Conservation (phyloP, 1,140 invertebrate genomes). For the Pachyrhynchus sulphureomaculatus region DNA sequence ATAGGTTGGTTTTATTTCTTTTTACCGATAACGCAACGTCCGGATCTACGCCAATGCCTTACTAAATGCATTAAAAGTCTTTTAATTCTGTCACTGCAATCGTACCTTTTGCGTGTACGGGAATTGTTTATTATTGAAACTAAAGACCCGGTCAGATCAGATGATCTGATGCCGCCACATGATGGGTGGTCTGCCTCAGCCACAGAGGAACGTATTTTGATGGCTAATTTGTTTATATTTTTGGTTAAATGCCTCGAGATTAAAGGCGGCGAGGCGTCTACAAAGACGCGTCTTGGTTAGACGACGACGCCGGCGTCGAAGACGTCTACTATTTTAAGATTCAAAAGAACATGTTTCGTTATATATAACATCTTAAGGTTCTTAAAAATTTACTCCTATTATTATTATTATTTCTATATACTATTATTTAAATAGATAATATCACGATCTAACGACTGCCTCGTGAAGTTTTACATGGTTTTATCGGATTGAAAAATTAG, state of each 20-base stretch:
- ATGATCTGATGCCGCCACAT: constrained; percentile 11
- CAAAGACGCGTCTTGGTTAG: not conserved
- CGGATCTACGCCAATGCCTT: too few relatives aligned
- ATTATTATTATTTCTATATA: too few relatives aligned
- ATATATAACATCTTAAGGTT: not conserved
- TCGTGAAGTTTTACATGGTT: too few relatives aligned
- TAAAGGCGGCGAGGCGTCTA: constrained; percentile 14
- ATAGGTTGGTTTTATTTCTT: too few relatives aligned
- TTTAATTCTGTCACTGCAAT: constrained; percentile 12
- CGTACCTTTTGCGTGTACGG: not conserved
- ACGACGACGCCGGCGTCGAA: not conserved
- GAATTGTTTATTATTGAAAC: constrained; percentile 17
- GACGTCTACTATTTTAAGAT: not conserved
- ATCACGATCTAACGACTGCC: too few relatives aligned
- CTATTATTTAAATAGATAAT: too few relatives aligned
- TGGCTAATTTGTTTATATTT: not conserved
- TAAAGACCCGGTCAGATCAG: constrained; percentile 24
- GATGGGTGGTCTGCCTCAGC: constrained; percentile 11
- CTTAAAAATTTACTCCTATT: not conserved
- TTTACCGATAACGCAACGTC: too few relatives aligned
- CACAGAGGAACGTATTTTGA: not conserved
- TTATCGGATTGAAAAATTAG: too few relatives aligned
- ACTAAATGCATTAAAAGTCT: not conserved
- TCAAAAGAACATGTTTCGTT: not conserved
- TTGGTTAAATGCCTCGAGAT: constrained; percentile 19